Percentiles rank a stretch among this genome's conserved stretches.
These are phyloP conservation scores for Leptatherina wallacei DNA, from an alignment of 2,797 vertebrate genomes.

Conservation along the genomic window DNA sequence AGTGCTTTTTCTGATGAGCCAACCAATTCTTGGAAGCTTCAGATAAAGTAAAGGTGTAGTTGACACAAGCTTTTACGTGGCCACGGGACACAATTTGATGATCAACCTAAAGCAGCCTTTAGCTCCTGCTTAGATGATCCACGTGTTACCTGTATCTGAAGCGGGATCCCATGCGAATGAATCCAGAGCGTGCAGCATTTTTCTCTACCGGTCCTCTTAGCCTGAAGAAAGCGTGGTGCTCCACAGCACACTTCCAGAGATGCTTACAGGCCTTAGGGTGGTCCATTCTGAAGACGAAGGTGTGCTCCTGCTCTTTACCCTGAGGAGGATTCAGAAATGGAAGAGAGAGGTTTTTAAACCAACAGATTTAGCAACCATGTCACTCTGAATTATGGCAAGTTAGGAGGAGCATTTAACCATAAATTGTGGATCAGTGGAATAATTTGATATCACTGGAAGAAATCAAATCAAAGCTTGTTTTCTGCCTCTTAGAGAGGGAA, in stretches of 20 bases:
- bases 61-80: not conserved
- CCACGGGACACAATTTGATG: not conserved
- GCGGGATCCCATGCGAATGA: slow-evolving; percentile 96
- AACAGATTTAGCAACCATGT: not conserved
- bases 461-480: slow-evolving; percentile 6
- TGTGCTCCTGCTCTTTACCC: slow-evolving; percentile 98
- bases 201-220: slow-evolving; percentile 95
- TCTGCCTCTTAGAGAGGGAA: not conserved
- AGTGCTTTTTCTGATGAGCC: not conserved
- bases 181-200: slow-evolving; percentile 87
- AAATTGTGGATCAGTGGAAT: not conserved
- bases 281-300: slow-evolving; percentile 97
- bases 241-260: slow-evolving; percentile 98
- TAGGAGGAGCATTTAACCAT: not conserved
- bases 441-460: not conserved
- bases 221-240: slow-evolving; percentile 99
- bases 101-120: too few relatives aligned
- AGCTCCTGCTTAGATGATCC: too few relatives aligned
- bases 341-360: not conserved
- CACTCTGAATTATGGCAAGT: not conserved
- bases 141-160: slow-evolving; percentile 94
- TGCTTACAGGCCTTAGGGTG: slow-evolving; percentile 99
- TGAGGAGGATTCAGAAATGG: slow-evolving; percentile 51
- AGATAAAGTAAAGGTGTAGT: not conserved
- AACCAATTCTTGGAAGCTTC: not conserved